Conservation (phyloP, 2,797 vertebrate species). For the Gila robusta region DNA sequence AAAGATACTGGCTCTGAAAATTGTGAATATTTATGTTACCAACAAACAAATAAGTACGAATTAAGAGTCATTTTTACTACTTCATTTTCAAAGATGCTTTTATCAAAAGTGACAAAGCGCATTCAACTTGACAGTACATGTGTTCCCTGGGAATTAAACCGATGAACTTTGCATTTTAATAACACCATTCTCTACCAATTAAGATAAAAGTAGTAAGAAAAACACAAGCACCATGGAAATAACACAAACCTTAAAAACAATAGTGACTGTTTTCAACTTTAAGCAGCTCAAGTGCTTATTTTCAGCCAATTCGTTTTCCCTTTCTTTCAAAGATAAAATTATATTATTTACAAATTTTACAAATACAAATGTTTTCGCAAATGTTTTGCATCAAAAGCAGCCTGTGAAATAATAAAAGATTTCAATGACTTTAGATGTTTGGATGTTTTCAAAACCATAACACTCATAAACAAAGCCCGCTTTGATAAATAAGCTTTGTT, state of each 20-base stretch:
- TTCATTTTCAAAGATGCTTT: background rate
- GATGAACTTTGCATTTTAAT: background rate
- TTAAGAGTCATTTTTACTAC: background rate
- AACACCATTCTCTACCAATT: background rate
- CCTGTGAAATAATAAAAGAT: background rate
- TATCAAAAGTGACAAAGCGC: background rate
- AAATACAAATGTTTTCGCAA: background rate
- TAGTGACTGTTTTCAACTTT: background rate
- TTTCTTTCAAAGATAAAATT: background rate
- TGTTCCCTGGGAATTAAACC: background rate
- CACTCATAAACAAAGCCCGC: background rate
- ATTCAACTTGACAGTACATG: background rate
- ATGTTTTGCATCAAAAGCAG: background rate
- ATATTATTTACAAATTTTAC: background rate
- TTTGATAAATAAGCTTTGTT: background rate
- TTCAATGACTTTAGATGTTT: background rate
- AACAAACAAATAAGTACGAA: background rate
- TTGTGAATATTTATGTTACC: background rate
- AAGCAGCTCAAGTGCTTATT: background rate
- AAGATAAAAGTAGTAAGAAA: conserved; percentile 15
- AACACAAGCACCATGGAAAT: conserved; percentile 10
- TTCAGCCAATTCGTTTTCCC: background rate
- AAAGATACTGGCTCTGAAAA: background rate
- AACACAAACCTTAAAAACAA: background rate
- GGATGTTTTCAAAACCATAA: conserved; percentile 7